These are phyloP conservation scores for Mystacornis crossleyi DNA, from an alignment of 2,113 vertebrate species.

Conservation along the genomic window DNA sequence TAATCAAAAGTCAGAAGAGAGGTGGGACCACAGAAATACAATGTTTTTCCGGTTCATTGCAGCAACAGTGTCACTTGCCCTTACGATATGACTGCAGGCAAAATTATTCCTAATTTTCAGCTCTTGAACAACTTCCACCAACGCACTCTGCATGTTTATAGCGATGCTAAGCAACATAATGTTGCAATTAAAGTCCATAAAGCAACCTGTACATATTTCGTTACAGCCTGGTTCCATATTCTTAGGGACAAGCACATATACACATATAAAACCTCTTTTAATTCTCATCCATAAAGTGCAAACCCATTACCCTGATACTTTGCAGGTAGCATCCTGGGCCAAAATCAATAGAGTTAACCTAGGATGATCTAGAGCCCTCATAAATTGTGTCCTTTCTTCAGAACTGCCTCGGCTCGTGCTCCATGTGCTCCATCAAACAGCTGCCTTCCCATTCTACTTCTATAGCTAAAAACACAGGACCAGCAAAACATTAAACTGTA, in stretches of 20 bases:
- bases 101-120: background rate
- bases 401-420: background rate
- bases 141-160: background rate
- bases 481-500: background rate
- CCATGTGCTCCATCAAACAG: background rate
- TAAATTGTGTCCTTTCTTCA: conserved; percentile 17
- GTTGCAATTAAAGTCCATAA: background rate
- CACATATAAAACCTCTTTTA: background rate
- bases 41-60: background rate
- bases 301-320: background rate
- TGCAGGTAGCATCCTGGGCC: background rate
- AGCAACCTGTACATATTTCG: background rate
- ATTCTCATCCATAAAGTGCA: background rate
- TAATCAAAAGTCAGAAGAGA: background rate
- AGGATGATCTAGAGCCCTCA: background rate
- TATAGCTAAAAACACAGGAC: background rate
- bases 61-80: background rate
- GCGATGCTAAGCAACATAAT: background rate
- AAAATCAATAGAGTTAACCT: conserved; percentile 39
- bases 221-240: background rate
- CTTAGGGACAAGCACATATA: background rate
- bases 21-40: background rate
- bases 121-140: background rate
- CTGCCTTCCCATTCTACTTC: background rate
- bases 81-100: background rate